These are phyloP conservation scores for Caenorhabditis angaria DNA, from an alignment of 2,888 invertebrate genomes.

Conservation along the genomic window DNA sequence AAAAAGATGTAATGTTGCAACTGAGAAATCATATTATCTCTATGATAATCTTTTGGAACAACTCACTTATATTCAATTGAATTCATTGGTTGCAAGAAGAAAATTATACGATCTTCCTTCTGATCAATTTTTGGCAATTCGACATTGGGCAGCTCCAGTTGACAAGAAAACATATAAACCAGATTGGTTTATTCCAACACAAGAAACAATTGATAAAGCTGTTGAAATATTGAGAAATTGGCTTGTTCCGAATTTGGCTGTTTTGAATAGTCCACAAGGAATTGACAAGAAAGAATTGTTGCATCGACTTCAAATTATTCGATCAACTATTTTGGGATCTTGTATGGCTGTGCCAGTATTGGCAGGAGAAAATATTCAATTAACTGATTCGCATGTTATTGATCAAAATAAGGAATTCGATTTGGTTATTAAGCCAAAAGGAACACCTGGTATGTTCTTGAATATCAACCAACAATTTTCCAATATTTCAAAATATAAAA, in stretches of 20 bases:
- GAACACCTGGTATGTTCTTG: constrained; percentile 42
- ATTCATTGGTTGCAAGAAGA: constrained; percentile 15
- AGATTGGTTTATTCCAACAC: constrained; percentile 82
- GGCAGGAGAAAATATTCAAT: constrained; percentile 76
- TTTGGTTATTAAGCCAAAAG: constrained; percentile 34
- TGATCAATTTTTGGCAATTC: constrained; percentile 80
- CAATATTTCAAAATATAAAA: too few species aligned
- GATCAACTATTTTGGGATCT: constrained; percentile 78
- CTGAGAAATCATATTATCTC: constrained; percentile 76
- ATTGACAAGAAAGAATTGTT: constrained; percentile 78
- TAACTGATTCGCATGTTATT: constrained; percentile 68
- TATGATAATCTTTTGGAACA: constrained; percentile 77
- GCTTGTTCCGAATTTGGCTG: constrained; percentile 78
- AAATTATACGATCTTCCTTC: constrained; percentile 77
- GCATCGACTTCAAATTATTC: constrained; percentile 79
- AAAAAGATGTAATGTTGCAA: constrained; percentile 77
- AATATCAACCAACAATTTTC: too few species aligned
- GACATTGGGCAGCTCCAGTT: constrained; percentile 84
- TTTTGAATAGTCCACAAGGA: constrained; percentile 76
- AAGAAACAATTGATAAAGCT: constrained; percentile 79
- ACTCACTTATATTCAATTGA: constrained; percentile 77
- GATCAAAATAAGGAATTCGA: constrained; percentile 17
- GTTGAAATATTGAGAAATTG: constrained; percentile 77
- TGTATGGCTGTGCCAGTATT: constrained; percentile 81
- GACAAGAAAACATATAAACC: constrained; percentile 79